These are phyloP conservation scores for Amia ocellicauda DNA, from an alignment of 2,113 vertebrate species.

Conservation along the genomic window DNA sequence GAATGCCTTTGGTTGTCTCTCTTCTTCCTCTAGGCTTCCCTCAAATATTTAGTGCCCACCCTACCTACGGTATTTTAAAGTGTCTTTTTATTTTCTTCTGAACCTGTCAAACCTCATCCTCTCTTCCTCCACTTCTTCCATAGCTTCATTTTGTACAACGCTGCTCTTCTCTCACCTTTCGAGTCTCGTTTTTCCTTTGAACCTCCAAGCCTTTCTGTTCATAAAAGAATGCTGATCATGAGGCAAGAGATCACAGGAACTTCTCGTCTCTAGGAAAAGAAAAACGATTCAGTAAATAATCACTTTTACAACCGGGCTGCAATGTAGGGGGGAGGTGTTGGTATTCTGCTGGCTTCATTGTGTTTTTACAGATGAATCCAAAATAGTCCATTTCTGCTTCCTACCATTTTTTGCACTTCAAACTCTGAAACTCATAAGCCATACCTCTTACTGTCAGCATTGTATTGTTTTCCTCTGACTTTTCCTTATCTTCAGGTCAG, in stretches of 20 bases:
- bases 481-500: too few relatives aligned
- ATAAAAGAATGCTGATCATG: slow-evolving; percentile 32
- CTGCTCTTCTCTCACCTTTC: slow-evolving; percentile 17
- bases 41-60: too few relatives aligned
- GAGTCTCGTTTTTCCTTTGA: not conserved
- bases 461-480: too few relatives aligned
- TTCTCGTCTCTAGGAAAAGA: slow-evolving; percentile 30
- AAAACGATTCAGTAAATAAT: slow-evolving; percentile 17
- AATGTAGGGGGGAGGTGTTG: not conserved
- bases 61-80: too few relatives aligned
- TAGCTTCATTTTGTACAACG: slow-evolving; percentile 22
- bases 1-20: not conserved
- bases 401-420: too few relatives aligned
- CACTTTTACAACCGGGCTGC: not conserved
- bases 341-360: too few relatives aligned
- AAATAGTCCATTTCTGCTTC: too few relatives aligned
- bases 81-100: slow-evolving; percentile 25
- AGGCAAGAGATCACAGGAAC: slow-evolving; percentile 6
- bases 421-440: too few relatives aligned
- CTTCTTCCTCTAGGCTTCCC: not conserved
- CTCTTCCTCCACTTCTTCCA: not conserved
- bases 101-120: slow-evolving; percentile 4
- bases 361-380: too few relatives aligned
- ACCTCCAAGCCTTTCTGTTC: slow-evolving; percentile 33
- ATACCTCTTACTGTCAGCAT: too few relatives aligned